phyloP scores from a whole-genome alignment of 2,797 vertebrate genomes.

The Peromyscus nudipes region DNA sequence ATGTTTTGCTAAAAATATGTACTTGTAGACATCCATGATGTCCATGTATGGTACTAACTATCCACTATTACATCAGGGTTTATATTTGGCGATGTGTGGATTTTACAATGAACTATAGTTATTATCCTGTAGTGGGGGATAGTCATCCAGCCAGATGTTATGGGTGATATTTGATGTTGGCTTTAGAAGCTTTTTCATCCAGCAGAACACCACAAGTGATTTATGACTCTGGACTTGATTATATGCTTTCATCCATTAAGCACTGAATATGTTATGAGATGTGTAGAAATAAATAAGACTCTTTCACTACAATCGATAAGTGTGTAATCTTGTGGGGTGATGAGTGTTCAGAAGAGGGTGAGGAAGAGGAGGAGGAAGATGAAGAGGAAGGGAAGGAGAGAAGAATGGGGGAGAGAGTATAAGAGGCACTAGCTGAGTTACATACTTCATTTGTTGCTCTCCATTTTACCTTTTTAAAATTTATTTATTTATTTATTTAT shows the following conservation, averaged over 20 bases:
- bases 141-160: conserved; percentile 24
- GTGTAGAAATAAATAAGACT: conserved; percentile 44
- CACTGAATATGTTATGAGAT: conserved; percentile 27
- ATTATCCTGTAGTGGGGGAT: background rate
- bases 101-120: conserved; percentile 58
- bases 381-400: background rate
- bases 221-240: conserved; percentile 45
- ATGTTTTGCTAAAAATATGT: conserved; percentile 52
- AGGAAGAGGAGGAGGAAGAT: background rate
- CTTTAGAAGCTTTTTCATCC: conserved; percentile 32
- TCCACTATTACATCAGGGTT: conserved; percentile 9
- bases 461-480: background rate
- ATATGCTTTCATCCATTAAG: conserved; percentile 38
- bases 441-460: background rate
- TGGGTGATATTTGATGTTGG: conserved; percentile 9
- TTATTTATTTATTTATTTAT: too few relatives aligned
- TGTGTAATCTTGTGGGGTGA: background rate
- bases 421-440: background rate
- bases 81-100: conserved; percentile 22
- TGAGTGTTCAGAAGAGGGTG: background rate
- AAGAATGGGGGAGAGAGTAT: too few relatives aligned
- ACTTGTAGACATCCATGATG: background rate
- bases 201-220: background rate
- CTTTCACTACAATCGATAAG: background rate
- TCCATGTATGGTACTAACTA: background rate